Evolutionary conservation across 1,140 invertebrate genomes (phyloP).

Genomic region (Andrena cerasifolii): DNA sequence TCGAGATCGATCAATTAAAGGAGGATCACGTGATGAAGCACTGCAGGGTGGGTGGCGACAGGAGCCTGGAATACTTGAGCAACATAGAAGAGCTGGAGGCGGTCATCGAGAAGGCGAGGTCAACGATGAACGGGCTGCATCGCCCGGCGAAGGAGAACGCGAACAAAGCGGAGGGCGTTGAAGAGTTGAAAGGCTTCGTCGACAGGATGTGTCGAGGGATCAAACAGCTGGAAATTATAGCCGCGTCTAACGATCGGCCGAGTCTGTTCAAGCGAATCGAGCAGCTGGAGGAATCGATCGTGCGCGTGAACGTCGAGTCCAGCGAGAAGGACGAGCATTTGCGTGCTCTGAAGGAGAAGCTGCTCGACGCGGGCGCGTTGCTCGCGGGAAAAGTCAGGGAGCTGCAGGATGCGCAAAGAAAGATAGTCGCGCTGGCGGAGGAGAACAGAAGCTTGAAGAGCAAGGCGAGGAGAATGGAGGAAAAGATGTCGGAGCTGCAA

Average conservation of each 20-base stretch:
- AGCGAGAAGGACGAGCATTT: slow-evolving; percentile 38
- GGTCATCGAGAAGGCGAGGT: slow-evolving; percentile 30
- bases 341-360: slow-evolving; percentile 30
- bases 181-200: slow-evolving; percentile 36
- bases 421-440: not conserved
- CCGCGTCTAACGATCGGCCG: slow-evolving; percentile 37
- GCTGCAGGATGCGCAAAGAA: not conserved
- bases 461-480: not conserved
- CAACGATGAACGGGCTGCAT: slow-evolving; percentile 31
- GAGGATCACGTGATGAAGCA: slow-evolving; percentile 24
- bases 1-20: slow-evolving; percentile 48
- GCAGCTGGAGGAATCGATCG: slow-evolving; percentile 40
- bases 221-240: slow-evolving; percentile 54
- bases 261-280: slow-evolving; percentile 46
- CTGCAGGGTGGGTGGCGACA: slow-evolving; percentile 25
- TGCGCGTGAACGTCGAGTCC: slow-evolving; percentile 34
- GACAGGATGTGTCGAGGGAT: slow-evolving; percentile 48
- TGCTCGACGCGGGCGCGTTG: slow-evolving; percentile 18
- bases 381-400: slow-evolving; percentile 21
- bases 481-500: slow-evolving; percentile 19
- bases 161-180: slow-evolving; percentile 16
- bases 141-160: not conserved
- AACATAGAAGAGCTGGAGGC: slow-evolving; percentile 47
- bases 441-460: slow-evolving; percentile 37
- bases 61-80: slow-evolving; percentile 30